Conservation (phyloP, 2,888 invertebrate genomes). For the Caenorhabditis macrosperma region DNA sequence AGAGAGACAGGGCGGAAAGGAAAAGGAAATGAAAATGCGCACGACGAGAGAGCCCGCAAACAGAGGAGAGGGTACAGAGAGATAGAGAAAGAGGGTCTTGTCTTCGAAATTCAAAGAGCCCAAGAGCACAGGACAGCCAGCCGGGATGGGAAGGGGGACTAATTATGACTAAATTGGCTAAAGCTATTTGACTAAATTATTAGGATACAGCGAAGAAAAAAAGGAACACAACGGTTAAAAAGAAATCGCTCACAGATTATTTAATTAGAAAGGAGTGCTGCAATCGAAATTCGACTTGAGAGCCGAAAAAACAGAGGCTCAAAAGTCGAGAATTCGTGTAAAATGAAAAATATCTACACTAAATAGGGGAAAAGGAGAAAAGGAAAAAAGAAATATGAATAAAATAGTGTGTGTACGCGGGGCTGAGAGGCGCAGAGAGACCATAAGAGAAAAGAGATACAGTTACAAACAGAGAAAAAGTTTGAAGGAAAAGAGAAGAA, state of each 20-base stretch:
- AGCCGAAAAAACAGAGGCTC: background rate
- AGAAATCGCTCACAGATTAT: slow-evolving; percentile 1
- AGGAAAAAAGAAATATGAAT: slow-evolving; percentile 25
- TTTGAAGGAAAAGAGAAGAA: slow-evolving; percentile 1
- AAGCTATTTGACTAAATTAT: slow-evolving; percentile 42
- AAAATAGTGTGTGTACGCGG: slow-evolving; percentile 12
- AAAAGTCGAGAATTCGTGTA: too few relatives aligned
- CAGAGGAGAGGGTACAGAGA: background rate
- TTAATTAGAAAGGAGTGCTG: background rate
- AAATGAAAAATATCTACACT: slow-evolving; percentile 45
- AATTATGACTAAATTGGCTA: slow-evolving; percentile 53
- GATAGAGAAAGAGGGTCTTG: background rate
- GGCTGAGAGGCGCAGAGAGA: slow-evolving; percentile 18
- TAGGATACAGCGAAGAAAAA: background rate
- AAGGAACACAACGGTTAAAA: too few relatives aligned
- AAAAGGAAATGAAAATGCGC: slow-evolving; percentile 19
- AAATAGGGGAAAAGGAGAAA: slow-evolving; percentile 12
- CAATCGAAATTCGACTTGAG: background rate
- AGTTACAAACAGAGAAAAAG: too few relatives aligned
- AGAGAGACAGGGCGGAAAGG: background rate
- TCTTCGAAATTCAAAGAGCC: slow-evolving; percentile 2
- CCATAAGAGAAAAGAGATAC: slow-evolving; percentile 39
- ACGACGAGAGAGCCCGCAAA: slow-evolving; percentile 27
- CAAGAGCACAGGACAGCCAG: slow-evolving; percentile 7
- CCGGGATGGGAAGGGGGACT: slow-evolving; percentile 20